These are phyloP conservation scores for Lophochroa leadbeateri DNA, from an alignment of 2,113 vertebrate genomes.

Conservation along the genomic window DNA sequence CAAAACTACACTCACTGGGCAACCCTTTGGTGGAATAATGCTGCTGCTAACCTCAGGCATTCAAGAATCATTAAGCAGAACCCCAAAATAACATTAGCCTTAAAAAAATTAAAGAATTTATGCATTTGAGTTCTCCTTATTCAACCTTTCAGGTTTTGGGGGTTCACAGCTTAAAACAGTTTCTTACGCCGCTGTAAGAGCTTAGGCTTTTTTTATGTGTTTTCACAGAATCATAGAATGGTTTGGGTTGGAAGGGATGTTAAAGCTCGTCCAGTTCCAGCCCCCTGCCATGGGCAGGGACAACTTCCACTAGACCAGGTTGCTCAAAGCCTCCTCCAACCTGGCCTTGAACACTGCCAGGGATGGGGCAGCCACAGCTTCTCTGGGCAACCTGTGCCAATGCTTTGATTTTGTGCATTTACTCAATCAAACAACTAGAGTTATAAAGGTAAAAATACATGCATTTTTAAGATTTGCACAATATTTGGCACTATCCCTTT, in stretches of 20 bases:
- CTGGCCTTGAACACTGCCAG: background rate
- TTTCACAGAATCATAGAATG: background rate
- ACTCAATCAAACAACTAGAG: background rate
- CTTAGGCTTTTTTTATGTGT: background rate
- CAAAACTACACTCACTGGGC: background rate
- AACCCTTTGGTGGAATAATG: background rate
- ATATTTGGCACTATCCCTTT: background rate
- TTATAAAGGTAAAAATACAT: background rate
- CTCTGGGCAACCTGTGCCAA: background rate
- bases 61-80: rapidly evolving
- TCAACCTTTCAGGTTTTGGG: background rate
- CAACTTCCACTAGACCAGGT: background rate
- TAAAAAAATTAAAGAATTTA: background rate
- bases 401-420: background rate
- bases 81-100: background rate
- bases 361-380: background rate
- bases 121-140: background rate
- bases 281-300: background rate
- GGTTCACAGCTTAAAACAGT: background rate
- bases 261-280: background rate
- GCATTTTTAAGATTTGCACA: background rate
- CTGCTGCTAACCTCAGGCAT: background rate
- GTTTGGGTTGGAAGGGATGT: background rate
- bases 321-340: background rate
- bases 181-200: background rate